Percentiles rank a stretch among this genome's conserved stretches.
Evolutionary conservation across 2,113 vertebrate genomes (phyloP).

Genomic region (Dinomys branickii): DNA sequence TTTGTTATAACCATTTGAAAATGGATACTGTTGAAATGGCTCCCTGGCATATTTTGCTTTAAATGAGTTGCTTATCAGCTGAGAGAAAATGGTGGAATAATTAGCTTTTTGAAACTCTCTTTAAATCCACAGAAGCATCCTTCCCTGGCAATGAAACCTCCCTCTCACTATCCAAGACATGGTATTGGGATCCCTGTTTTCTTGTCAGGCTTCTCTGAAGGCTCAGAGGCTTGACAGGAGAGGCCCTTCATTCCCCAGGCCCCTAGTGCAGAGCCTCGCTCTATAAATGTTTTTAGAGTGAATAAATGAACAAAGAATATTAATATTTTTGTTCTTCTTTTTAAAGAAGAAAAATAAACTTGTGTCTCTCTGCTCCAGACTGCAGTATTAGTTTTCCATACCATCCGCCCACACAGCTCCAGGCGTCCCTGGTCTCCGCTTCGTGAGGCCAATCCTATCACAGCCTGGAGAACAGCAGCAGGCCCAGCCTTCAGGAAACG

Average conservation of each 20-base stretch:
- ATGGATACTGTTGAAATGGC: conserved; percentile 69
- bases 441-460: conserved; percentile 64
- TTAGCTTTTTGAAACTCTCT: conserved; percentile 58
- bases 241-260: neutral
- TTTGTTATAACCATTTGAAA: conserved; percentile 65
- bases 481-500: conserved; percentile 65
- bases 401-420: conserved; percentile 61
- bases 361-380: neutral
- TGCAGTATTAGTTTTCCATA: conserved; percentile 15
- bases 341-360: neutral
- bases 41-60: conserved; percentile 48
- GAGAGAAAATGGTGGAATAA: conserved; percentile 69
- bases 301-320: conserved; percentile 12
- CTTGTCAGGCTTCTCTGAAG: neutral
- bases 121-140: neutral
- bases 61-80: conserved; percentile 63
- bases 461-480: conserved; percentile 78
- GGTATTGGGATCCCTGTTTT: neutral
- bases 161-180: neutral
- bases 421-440: conserved; percentile 48
- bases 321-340: neutral
- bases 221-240: neutral
- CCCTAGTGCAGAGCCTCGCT: neutral
- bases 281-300: neutral
- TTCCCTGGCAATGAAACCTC: neutral